Evolutionary conservation across 2,797 vertebrate genomes (phyloP).

Genomic region (Pipistrellus nathusii): DNA sequence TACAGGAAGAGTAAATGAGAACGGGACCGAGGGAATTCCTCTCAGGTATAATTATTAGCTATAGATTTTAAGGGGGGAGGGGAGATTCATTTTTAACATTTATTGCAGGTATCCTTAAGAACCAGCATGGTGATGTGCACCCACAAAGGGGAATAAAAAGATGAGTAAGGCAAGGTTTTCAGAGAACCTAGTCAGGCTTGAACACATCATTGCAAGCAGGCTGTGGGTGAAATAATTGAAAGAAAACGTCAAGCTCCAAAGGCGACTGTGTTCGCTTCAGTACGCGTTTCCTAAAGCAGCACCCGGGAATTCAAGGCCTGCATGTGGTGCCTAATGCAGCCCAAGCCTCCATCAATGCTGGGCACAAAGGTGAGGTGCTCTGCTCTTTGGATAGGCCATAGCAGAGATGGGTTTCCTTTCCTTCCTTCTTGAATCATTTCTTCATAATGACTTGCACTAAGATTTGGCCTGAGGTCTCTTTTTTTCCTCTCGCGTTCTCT

Average conservation of each 20-base stretch:
- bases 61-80: neutral
- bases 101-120: neutral
- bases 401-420: neutral
- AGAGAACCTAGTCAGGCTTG: conserved; percentile 10
- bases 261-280: neutral
- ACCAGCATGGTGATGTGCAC: neutral
- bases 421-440: neutral
- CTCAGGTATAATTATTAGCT: neutral
- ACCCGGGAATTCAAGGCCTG: neutral
- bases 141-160: neutral
- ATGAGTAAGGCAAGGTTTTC: neutral
- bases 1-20: neutral
- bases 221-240: neutral
- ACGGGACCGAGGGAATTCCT: neutral
- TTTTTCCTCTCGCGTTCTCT: neutral
- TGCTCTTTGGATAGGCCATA: neutral
- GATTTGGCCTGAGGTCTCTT: neutral
- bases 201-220: neutral
- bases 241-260: neutral
- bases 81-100: neutral
- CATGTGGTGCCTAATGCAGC: neutral
- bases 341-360: neutral
- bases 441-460: neutral
- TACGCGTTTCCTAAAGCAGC: neutral
- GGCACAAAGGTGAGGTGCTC: neutral